A percentile compares a stretch with the other conserved stretches of the same genome.
These are phyloP conservation scores for Pristionchus mayeri DNA, from an alignment of 2,888 invertebrate genomes.

Conservation along the genomic window DNA sequence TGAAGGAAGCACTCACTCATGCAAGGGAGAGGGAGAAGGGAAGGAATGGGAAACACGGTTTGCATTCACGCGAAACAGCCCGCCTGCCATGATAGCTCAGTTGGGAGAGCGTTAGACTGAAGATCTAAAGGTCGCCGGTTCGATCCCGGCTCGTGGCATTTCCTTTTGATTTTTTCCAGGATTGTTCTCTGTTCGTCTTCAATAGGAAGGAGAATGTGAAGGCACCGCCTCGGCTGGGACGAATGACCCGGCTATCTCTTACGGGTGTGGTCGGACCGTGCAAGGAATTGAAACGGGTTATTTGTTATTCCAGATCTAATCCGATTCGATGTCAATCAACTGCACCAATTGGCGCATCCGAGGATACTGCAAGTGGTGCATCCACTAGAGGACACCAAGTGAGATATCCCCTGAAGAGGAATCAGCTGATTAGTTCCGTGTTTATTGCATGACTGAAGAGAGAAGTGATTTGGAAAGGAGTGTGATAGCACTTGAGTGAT, in stretches of 20 bases:
- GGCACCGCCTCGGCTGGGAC: conserved; percentile 72
- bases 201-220: conserved; percentile 72
- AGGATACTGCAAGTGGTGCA: conserved; percentile 68
- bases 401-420: too few relatives aligned
- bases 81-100: conserved; percentile 68
- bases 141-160: conserved; percentile 73
- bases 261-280: conserved; percentile 54
- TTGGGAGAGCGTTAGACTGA: conserved; percentile 76
- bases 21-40: background rate
- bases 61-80: background rate
- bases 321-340: conserved; percentile 69
- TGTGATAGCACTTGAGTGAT: too few relatives aligned
- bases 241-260: conserved; percentile 70
- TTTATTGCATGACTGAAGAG: too few relatives aligned
- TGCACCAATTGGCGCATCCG: conserved; percentile 69
- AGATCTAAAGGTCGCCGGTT: conserved; percentile 75
- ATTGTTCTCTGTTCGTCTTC: conserved; percentile 71
- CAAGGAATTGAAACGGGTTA: background rate
- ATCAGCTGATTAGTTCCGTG: too few relatives aligned
- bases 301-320: conserved; percentile 40
- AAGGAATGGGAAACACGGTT: background rate
- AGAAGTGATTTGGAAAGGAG: too few relatives aligned
- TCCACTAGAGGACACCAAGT: conserved; percentile 72
- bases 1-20: too few relatives aligned
- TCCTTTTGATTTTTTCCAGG: conserved; percentile 54